Conservation (phyloP, 2,797 vertebrate genomes). For the Myotis findleyi region DNA sequence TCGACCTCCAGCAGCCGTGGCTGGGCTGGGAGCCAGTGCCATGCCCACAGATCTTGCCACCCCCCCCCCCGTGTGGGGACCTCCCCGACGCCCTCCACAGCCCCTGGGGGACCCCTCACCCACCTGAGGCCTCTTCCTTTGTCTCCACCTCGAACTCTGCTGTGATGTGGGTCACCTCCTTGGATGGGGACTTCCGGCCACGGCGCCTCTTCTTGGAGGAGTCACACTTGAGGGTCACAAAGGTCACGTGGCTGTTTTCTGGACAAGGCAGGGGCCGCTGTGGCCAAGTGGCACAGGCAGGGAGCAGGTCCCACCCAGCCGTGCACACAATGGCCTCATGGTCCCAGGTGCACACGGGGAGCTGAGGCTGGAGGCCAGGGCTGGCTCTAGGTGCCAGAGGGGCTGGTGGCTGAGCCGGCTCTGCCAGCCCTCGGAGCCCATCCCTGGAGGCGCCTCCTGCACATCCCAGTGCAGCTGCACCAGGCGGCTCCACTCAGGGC, state of each 20-base stretch:
- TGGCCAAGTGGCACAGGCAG: not conserved
- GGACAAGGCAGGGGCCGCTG: constrained; percentile 91
- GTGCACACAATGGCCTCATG: accelerated
- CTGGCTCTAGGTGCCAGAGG: not conserved
- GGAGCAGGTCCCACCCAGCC: not conserved
- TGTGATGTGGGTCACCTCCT: constrained; percentile 96
- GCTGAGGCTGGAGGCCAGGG: not conserved
- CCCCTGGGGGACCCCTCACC: constrained; percentile 53
- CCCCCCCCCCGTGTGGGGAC: accelerated
- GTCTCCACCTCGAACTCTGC: constrained; percentile 97
- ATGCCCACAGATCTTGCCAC: accelerated
- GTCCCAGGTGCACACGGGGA: accelerated
- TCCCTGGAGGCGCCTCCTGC: accelerated
- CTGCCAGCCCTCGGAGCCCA: accelerated
- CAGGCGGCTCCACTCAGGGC: accelerated
- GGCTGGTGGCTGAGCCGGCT: not conserved
- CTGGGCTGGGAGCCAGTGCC: accelerated
- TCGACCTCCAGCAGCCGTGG: accelerated
- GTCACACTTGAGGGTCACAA: constrained; percentile 96
- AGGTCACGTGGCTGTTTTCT: constrained; percentile 95
- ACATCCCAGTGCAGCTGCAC: accelerated
- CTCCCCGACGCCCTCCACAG: not conserved
- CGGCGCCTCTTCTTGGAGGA: constrained; percentile 96
- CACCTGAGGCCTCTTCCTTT: constrained; percentile 96
- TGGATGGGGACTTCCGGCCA: constrained; percentile 95